Percentiles rank a stretch among this genome's conserved stretches.
phyloP scores from a whole-genome alignment of 2,113 vertebrate genomes.

The Seriola aureovittata region DNA sequence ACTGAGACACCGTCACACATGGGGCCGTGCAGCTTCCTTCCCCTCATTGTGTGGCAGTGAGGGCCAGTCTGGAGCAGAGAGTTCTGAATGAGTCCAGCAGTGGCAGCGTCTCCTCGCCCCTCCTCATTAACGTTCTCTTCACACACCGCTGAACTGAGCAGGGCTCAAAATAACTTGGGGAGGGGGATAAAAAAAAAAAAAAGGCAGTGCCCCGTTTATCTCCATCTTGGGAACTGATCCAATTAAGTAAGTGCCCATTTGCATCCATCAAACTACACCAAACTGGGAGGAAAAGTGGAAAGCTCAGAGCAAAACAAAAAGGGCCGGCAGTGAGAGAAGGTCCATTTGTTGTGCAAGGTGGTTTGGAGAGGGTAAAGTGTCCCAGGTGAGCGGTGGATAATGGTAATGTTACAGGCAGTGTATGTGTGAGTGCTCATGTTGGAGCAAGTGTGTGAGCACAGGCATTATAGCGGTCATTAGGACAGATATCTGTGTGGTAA shows the following conservation, averaged over 20 bases:
- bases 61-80: constrained; percentile 54
- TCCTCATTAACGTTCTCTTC: constrained; percentile 79
- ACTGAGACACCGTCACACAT: constrained; percentile 46
- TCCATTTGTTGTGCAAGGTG: constrained; percentile 79
- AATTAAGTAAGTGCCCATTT: constrained; percentile 97
- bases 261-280: constrained; percentile 90
- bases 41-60: constrained; percentile 53
- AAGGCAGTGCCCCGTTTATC: constrained; percentile 89
- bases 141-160: constrained; percentile 84
- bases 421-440: constrained; percentile 40
- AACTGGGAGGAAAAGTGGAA: constrained; percentile 79
- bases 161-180: constrained; percentile 91
- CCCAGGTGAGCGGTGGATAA: constrained; percentile 77
- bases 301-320: constrained; percentile 66
- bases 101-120: constrained; percentile 56
- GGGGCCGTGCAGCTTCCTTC: constrained; percentile 40
- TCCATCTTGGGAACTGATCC: constrained; percentile 96
- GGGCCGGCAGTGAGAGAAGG: constrained; percentile 50
- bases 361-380: constrained; percentile 75
- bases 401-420: constrained; percentile 57
- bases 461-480: constrained; percentile 80
- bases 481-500: constrained; percentile 85
- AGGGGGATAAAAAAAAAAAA: constrained; percentile 60
- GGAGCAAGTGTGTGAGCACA: constrained; percentile 54
- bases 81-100: constrained; percentile 68